These are phyloP conservation scores for Genyomyrus donnyi DNA, from an alignment of 2,113 vertebrate genomes.

Conservation along the genomic window DNA sequence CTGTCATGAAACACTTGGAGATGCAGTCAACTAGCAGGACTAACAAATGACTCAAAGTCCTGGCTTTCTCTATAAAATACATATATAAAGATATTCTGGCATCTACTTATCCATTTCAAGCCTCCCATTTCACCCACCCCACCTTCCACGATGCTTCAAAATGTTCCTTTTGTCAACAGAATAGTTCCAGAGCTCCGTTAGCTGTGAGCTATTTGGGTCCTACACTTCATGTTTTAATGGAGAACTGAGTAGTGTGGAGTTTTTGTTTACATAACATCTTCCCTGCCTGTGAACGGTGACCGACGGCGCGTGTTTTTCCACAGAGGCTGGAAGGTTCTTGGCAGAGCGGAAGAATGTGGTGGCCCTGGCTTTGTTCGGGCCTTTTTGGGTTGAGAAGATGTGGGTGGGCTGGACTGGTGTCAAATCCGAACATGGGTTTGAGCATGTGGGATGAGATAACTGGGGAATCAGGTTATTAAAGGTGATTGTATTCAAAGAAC, in stretches of 20 bases:
- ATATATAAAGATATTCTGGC: neutral
- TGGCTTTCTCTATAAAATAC: neutral
- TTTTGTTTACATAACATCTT: conserved; percentile 14
- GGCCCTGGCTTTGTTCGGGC: neutral
- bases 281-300: neutral
- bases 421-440: neutral
- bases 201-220: neutral
- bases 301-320: neutral
- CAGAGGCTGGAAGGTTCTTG: neutral
- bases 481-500: neutral
- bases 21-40: neutral
- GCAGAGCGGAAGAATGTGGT: neutral
- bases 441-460: neutral
- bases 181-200: neutral
- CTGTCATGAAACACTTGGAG: neutral
- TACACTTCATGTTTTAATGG: neutral
- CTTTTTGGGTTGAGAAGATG: neutral
- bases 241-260: neutral
- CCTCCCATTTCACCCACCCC: neutral
- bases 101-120: neutral
- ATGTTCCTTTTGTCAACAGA: neutral
- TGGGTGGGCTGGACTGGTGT: neutral
- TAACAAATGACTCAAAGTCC: neutral
- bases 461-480: neutral
- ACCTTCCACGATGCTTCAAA: neutral